Evolutionary conservation across 1,140 invertebrate genomes (phyloP).

Genomic region (Muscidifurax raptorellus): DNA sequence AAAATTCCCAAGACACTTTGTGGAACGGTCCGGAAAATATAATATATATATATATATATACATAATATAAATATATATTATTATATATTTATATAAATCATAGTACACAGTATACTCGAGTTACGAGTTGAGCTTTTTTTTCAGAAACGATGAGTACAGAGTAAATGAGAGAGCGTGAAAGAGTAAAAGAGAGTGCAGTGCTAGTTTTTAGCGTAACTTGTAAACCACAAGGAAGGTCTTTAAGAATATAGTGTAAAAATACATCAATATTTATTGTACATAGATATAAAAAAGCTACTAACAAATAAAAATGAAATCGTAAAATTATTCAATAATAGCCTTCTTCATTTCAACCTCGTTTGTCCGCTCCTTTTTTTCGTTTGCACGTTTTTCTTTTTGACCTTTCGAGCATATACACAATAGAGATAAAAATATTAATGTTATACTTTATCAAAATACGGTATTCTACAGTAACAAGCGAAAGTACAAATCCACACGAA

Average conservation of each 20-base stretch:
- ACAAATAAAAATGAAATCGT: conserved; percentile 73
- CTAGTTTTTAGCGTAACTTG: conserved; percentile 67
- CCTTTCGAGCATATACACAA: conserved; percentile 32
- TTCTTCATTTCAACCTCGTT: conserved; percentile 46
- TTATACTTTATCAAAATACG: neutral
- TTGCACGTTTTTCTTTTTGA: conserved; percentile 26
- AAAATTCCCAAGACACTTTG: conserved; percentile 62
- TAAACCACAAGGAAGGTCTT: conserved; percentile 68
- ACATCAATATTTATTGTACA: conserved; percentile 76
- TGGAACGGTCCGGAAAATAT: conserved; percentile 61
- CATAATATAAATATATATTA: conserved; percentile 57
- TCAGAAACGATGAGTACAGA: conserved; percentile 59
- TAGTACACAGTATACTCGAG: conserved; percentile 57
- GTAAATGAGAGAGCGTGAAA: conserved; percentile 31
- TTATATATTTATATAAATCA: conserved; percentile 62
- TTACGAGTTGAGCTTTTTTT: conserved; percentile 64
- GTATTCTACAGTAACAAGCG: no score
- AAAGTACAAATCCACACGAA: no score
- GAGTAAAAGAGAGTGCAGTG: conserved; percentile 56
- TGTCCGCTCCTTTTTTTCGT: conserved; percentile 25
- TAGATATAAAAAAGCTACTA: conserved; percentile 75
- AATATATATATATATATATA: conserved; percentile 64
- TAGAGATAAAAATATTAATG: neutral
- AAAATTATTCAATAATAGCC: conserved; percentile 56
- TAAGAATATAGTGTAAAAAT: conserved; percentile 73